Evolutionary conservation across 2,888 invertebrate genomes (phyloP).

Genomic region (Aphrophora alni): DNA sequence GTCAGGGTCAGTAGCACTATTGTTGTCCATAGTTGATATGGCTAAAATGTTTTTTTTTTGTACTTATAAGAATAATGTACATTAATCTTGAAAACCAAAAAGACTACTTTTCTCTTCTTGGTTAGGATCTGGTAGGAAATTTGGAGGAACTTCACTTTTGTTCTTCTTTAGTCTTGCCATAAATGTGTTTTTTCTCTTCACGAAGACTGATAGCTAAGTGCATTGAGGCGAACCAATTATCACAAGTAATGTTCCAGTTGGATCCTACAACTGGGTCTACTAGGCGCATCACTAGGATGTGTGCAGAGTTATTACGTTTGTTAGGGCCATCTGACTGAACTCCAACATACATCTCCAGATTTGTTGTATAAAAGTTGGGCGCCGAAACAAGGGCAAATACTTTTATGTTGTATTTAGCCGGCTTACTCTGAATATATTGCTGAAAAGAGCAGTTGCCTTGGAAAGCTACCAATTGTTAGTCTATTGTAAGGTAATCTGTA

Average conservation of each 20-base stretch:
- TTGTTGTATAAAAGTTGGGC: background rate
- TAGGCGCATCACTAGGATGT: background rate
- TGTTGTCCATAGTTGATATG: background rate
- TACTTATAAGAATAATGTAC: background rate
- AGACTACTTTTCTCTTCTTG: background rate
- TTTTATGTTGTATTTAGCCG: slow-evolving; percentile 9
- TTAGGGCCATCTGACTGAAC: slow-evolving; percentile 3
- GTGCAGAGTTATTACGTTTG: background rate
- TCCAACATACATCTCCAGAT: too few relatives aligned
- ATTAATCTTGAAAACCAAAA: background rate
- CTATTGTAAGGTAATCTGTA: background rate
- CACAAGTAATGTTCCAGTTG: background rate
- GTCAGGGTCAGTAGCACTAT: too few relatives aligned
- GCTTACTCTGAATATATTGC: slow-evolving; percentile 11
- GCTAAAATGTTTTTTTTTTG: background rate
- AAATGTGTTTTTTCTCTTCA: too few relatives aligned
- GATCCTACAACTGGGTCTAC: background rate
- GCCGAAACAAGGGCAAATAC: background rate
- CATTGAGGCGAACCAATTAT: background rate
- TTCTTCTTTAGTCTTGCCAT: background rate
- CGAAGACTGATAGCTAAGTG: background rate
- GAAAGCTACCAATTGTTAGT: slow-evolving; percentile 18
- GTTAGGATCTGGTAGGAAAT: background rate
- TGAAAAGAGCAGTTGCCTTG: slow-evolving; percentile 18
- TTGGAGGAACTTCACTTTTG: background rate